Evolutionary conservation across 2,888 invertebrate genomes (phyloP), one percentile per base, ranked within the genome.

Genomic region (Nasonovia ribisnigri): DNA sequence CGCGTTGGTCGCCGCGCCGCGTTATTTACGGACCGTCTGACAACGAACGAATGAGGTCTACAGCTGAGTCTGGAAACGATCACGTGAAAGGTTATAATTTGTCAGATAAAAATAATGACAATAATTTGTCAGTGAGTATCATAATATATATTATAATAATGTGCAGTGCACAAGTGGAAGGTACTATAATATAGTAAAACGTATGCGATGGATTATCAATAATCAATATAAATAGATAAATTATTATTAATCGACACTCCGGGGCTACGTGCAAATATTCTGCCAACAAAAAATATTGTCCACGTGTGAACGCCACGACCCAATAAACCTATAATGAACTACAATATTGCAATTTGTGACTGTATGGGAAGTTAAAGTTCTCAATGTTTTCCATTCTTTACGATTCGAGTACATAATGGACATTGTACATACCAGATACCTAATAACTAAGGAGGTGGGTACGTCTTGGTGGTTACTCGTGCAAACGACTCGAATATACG

Each of bases 21-120:
- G 94, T 90, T 90, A 92, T 94, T 57, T 90, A 89, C 36, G 91
- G 94, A 77, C 94, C 92, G 24, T 92, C 95, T 24, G 94, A 94
- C 42, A 94, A 94, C 90, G 86, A 88, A 90, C 94, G 94, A 42
- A 93, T 54, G 67, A 77, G 94, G 88, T 84, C 54, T 54, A 84
- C 67, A 42, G 54, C 84, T 46, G 42, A 86, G 46, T 36, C 92
- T 92, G 92, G 24, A 92, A 92, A 87, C n/a, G 36, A 87, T 36
- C 11, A n/a, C 5, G 48, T 10, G 36, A 46, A 13, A 46, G 0
- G 26, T 29, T 20, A 24, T 42, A 46, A 29, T 36, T 6, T 13
- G 86, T 86, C 6, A 46, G 46, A 77, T 77, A 46, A 86, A 43
- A 86, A 26, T 46, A 86, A 86, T 46, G 2, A n/a, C 86, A 46